phyloP scores from a whole-genome alignment of 2,888 invertebrate species.

The Plagodis dolabraria region DNA sequence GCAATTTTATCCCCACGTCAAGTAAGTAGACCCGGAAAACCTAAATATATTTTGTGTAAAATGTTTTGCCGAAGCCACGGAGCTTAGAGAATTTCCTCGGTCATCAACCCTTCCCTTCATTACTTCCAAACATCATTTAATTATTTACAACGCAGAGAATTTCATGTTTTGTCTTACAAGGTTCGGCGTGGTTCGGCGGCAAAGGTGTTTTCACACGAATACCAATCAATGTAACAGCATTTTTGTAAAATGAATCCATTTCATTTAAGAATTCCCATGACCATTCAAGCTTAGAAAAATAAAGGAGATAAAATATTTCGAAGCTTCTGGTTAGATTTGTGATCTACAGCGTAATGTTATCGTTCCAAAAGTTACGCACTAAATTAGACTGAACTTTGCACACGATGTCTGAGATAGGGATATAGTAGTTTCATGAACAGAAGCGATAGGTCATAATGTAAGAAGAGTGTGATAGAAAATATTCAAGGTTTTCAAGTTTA shows the following conservation, averaged over 20 bases:
- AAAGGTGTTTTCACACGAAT: conserved; percentile 5
- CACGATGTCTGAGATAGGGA: conserved; percentile 3
- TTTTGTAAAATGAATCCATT: conserved; percentile 19
- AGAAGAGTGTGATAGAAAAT: too few species aligned
- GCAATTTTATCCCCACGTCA: too few species aligned
- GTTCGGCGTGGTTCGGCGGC: conserved; percentile 3
- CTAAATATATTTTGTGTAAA: conserved; percentile 26
- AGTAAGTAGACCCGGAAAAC: background rate
- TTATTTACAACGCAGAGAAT: conserved; percentile 27
- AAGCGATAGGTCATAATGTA: background rate
- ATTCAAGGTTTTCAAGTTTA: too few species aligned
- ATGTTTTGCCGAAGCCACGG: conserved; percentile 19
- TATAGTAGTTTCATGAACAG: background rate
- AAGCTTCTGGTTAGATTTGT: background rate
- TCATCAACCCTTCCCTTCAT: conserved; percentile 32
- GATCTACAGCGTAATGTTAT: background rate
- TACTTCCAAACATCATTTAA: conserved; percentile 32
- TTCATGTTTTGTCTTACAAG: conserved; percentile 14
- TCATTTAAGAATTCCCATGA: conserved; percentile 4
- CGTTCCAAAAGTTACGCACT: conserved; percentile 8
- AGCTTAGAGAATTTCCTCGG: conserved; percentile 28
- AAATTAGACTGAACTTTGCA: conserved; percentile 12
- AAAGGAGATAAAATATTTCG: background rate
- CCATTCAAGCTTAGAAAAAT: background rate
- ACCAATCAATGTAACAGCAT: conserved; percentile 9